These are phyloP conservation scores for Bombylius major DNA, from an alignment of 2,888 invertebrate species.

Conservation along the genomic window DNA sequence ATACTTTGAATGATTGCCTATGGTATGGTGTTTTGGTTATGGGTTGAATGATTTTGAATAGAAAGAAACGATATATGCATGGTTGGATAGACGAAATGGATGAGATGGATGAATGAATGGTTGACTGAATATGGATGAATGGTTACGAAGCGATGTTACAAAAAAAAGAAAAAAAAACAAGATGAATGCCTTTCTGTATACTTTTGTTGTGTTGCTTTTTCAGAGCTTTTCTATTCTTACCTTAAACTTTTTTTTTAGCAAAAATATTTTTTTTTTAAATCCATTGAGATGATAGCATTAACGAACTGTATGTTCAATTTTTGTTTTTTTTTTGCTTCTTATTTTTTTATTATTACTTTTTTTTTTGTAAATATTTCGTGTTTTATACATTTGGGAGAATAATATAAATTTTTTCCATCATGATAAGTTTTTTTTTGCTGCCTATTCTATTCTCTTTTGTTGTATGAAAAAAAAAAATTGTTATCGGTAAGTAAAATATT, in stretches of 20 bases:
- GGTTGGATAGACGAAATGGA: slow-evolving; percentile 12
- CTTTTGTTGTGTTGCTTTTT: background rate
- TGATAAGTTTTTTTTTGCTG: background rate
- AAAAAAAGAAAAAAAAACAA: slow-evolving; percentile 1
- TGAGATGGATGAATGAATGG: slow-evolving; percentile 13
- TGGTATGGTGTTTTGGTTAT: slow-evolving; percentile 10
- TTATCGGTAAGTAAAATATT: too few species aligned
- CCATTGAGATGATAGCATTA: background rate
- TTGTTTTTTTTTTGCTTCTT: background rate
- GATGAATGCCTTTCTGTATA: slow-evolving; percentile 7
- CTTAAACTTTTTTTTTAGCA: background rate
- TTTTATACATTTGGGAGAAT: background rate
- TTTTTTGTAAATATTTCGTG: too few species aligned
- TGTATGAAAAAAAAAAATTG: too few species aligned
- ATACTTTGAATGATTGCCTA: slow-evolving; percentile 11
- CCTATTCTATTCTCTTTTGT: background rate
- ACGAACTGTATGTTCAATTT: background rate
- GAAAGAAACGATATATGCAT: slow-evolving; percentile 6
- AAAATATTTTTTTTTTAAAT: background rate
- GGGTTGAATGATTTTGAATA: slow-evolving; percentile 15
- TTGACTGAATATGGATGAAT: slow-evolving; percentile 9
- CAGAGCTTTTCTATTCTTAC: too few species aligned
- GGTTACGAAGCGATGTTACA: background rate
- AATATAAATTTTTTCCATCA: background rate
- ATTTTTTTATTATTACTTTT: background rate